Conservation (phyloP, 2,113 vertebrate species). For the Romanogobio albipinnatus region DNA sequence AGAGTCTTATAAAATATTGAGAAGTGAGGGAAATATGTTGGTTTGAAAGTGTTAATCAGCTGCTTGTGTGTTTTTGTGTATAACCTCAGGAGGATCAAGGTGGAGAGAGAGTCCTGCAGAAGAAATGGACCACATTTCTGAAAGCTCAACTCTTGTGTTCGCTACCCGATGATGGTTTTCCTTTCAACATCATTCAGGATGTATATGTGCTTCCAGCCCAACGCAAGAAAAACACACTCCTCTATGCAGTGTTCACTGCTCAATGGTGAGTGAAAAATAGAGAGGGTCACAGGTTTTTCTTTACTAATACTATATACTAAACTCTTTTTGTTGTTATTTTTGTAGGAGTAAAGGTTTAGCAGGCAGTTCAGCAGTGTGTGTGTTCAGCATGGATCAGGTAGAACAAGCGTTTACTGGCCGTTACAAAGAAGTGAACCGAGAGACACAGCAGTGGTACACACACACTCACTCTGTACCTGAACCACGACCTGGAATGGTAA, state of each 20-base stretch:
- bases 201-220: conserved; percentile 87
- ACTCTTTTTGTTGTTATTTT: background rate
- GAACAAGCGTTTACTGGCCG: conserved; percentile 84
- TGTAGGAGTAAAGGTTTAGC: conserved; percentile 86
- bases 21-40: background rate
- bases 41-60: background rate
- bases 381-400: conserved; percentile 89
- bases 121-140: conserved; percentile 95
- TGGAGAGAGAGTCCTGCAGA: conserved; percentile 92
- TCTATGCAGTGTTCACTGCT: conserved; percentile 94
- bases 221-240: conserved; percentile 81
- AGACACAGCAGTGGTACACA: conserved; percentile 96
- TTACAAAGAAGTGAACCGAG: conserved; percentile 92
- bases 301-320: background rate
- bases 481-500: conserved; percentile 83
- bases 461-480: conserved; percentile 83
- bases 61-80: background rate
- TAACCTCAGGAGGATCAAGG: conserved; percentile 86
- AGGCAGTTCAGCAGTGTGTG: conserved; percentile 89
- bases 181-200: conserved; percentile 95
- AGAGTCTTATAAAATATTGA: background rate
- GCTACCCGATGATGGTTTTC: conserved; percentile 88
- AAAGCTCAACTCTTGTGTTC: conserved; percentile 94
- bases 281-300: background rate
- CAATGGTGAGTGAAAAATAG: conserved; percentile 82